Base-by-base conservation (phyloP, 1,140 invertebrate species). In the Andricus grossulariae region DNA sequence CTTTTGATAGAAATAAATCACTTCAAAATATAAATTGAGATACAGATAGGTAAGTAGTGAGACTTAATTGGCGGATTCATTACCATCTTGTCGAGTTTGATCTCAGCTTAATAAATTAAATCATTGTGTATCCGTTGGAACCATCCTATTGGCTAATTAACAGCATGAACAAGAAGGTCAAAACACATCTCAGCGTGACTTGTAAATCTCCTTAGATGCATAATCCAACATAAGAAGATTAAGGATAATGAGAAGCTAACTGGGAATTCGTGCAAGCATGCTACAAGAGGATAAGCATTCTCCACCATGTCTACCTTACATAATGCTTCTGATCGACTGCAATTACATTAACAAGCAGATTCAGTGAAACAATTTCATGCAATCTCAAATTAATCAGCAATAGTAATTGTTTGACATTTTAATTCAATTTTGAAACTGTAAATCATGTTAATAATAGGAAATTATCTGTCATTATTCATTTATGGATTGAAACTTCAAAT, bases 141-240 rank as follows among this genome's bases (percentile, higher is more conserved):
- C 25, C 60, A 66, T 66, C 57, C 21, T 66, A 66, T 2, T 66
- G 10, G 60, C 15, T 66, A 66, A 66, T 66, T 39, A 60, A 60
- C 21, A 39, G 21, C 16, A 54, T 10, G 10, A 19, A 19, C 16
- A 19, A 54, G 25, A 60, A 39, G 57, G 32, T 60, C 57, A 39
- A 32, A 60, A 60, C 3, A 13, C 32, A 60, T 60, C 25, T 39
- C 60, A 66, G 39, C 60, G 60, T 66, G 60, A 66, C 39, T 13
- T 66, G 32, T 66, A 66, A 66, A 66, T 66, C 60, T 66, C 32
- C n/a, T 66, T 66, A 66, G 60, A 66, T 66, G 60, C 60, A 66
- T 66, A 66, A 66, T 32, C 60, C 45, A 66, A 66, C 60, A 66
- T 66, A 66, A 66, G 60, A 66, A 66, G 60, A 66, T 66, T 66